Evolutionary conservation across 37 sponge, comb jelly and placozoan species (phyloP), one percentile per base, ranked within the genome.

Genomic region (Hexactinellida sp.): DNA sequence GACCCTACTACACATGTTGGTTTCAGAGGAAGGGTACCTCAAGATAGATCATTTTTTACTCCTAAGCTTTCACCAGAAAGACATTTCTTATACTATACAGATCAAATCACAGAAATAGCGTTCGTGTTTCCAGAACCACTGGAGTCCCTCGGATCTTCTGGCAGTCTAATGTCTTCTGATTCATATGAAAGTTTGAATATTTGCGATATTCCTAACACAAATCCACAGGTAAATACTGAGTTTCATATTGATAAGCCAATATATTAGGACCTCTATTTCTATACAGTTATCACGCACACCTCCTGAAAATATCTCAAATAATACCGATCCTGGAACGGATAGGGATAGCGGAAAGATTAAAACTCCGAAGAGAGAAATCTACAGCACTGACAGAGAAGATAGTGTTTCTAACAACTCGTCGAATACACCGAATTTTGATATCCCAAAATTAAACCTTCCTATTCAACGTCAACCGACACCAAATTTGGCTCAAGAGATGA

Each of bases 31-130:
- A 63, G 13, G 13, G 76, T 63, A 3, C 76, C 76, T 63, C 76
- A 63, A n/a, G 76, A 63, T n/a, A 63, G 13, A n/a, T 63, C 76
- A 21, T 63, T 63, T 28, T 32, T 63, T 23, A 63, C 30, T 3
- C 76, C 76, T 32, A 85, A 87, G 38, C 54, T 93, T 84, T 88
- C 85, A 35, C 87, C 89, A 37, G 52, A 84, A 83, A 38, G 71
- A 36, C 92, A 92, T 0, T 92, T 94, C 55, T 88, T 91, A 36
- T 95, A 95, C 87, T 94, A 86, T 54, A 91, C 94, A 1, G 90
- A 94, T 55, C 82, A 82, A 39, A 89, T 87, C 51, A 85, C 84
- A 1, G 96, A 95, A 76, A 54, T 95, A 35, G 92, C 94, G 38
- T 95, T 95, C 38, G 86, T 95, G 34, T 32, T 88, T 38, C 95